Evolutionary conservation across 2,888 invertebrate genomes (phyloP), one percentile per base, ranked within the genome.

Genomic region (Mimumesa dahlbomi): DNA sequence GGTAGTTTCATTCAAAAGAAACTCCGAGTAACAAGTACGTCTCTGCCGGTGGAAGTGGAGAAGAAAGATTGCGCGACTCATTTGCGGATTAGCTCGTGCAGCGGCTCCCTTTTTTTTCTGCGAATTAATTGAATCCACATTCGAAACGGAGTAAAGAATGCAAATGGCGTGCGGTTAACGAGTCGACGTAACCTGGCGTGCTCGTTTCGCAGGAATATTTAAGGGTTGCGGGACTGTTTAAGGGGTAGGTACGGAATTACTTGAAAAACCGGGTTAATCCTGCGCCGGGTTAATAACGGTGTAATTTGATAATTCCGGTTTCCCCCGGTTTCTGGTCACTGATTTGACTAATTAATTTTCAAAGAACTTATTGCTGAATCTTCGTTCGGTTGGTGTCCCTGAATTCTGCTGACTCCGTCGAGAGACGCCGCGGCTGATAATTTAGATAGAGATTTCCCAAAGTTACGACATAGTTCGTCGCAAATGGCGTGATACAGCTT

Each of bases 331-430:
- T 14, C 25, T 14, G 14, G 21, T 36, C 19, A 2, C 11, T 11
- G 21, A 9, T 48, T 40, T 16, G 14, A 53, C 14, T 52, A 53
- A 54, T 49, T 61, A 61, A 49, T 53, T 49, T 36, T 6, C 31
- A 29, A 46, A 21, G 45, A 19, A 1, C 21, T 16, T 21, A 18
- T 34, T 29, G 29, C 46, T n/a, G 25, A 19, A 19, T 14, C n/a
- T 11, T 14, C 16, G 22, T 46, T 31, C 36, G n/a, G 16, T 19
- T 11, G 29, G 16, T 9, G n/a, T 11, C 16, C 19, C 25, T 11
- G 34, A 42, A 64, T 53, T 48, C 29, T 42, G 68, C 48, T 64
- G 68, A 69, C 49, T 16, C 43, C 34, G 38, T 6, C 40, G 21
- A 40, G 21, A 40, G 29, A 19, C 43, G 49, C 19, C 59, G 42